Conservation (phyloP, 2,113 vertebrate genomes). For the Aix galericulata region DNA sequence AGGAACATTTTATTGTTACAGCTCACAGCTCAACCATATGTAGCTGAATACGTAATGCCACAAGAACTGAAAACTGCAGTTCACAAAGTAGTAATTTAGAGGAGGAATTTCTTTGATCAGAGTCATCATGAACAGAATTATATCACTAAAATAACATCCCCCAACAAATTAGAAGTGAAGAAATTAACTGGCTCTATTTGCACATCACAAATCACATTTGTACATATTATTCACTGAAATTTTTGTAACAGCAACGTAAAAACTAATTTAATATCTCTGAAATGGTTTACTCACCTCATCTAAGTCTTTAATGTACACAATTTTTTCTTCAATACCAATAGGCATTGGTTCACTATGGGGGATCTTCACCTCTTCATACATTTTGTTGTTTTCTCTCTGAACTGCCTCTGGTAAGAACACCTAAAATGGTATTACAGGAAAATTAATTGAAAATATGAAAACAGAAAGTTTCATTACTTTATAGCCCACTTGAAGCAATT, state of each 20-base stretch:
- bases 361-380: conserved; percentile 95
- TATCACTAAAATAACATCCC: not conserved
- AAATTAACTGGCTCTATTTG: not conserved
- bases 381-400: conserved; percentile 90
- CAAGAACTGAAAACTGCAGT: not conserved
- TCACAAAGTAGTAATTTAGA: not conserved
- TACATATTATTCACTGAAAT: not conserved
- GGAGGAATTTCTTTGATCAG: not conserved
- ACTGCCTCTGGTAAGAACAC: conserved; percentile 93
- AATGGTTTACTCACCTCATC: conserved; percentile 86
- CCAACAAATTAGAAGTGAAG: not conserved
- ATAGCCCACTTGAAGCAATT: not conserved
- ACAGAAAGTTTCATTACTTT: not conserved
- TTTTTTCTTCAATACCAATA: conserved; percentile 90
- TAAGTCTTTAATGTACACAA: conserved; percentile 90
- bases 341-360: conserved; percentile 92
- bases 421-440: conserved; percentile 71
- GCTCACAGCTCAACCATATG: not conserved
- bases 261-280: not conserved
- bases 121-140: not conserved
- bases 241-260: not conserved
- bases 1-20: not conserved
- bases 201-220: not conserved
- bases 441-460: conserved; percentile 16
- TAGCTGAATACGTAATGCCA: not conserved